Base-by-base conservation (phyloP, 2,797 vertebrate species). In the Phaenicophaeus curvirostris region DNA sequence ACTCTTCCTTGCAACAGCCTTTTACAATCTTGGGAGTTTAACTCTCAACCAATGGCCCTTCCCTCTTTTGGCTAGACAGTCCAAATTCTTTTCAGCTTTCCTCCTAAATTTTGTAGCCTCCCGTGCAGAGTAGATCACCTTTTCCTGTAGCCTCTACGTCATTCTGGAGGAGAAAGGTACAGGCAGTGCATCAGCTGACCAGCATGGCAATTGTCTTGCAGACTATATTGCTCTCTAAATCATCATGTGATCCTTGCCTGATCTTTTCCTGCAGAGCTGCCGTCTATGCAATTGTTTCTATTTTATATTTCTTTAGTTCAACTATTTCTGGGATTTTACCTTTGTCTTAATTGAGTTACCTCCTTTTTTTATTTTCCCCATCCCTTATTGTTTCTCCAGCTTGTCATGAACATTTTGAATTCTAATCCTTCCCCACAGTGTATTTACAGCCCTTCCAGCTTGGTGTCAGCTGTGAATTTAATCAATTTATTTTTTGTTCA, bases 401-500 rank as follows among this genome's bases (percentile, higher is more conserved):
- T 68, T 89, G 53, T 87, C 87, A 68, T 0, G 0, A 92, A 71
- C 66, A 46, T 80, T 96, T 87, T 87, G 46, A 92, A 83, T 87
- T 81, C 79, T 85, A 95, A 85, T 94, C 87, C 85, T 95, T 93
- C 76, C 89, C 90, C 59, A 72, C 68, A 46, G 91, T 61, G 41
- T 87, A 74, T 93, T 94, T 87, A 65, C 78, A 87, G 91, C 69
- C 87, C 51, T 90, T 89, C 51, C 69, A 90, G 84, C 62, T 6
- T 90, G n/a, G 66, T 92, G 65, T 94, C 96, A 94, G 89, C 82
- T 94, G 91, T 89, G 93, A 85, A 88, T 95, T 92, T 96, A 80
- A 95, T 89, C 85, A 74, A 54, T 89, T 88, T 74, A 61, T n/a
- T 91, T 91, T 80, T 92, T 84, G 42, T 95, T 91, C 85, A 1